These are phyloP conservation scores for Oryzias melastigma DNA, from an alignment of 2,113 vertebrate genomes.

Conservation along the genomic window DNA sequence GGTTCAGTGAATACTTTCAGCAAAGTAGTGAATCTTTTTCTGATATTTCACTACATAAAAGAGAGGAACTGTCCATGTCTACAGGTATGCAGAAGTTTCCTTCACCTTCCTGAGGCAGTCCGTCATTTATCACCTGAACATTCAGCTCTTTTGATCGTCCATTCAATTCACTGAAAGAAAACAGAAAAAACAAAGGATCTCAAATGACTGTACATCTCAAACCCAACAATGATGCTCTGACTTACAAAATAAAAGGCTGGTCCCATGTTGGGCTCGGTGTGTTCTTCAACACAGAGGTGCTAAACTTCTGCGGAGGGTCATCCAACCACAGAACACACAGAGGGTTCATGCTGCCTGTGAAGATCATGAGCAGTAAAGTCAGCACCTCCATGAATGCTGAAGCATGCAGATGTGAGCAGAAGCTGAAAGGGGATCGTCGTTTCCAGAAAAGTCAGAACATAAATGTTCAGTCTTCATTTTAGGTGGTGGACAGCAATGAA, in stretches of 20 bases:
- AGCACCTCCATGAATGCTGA: too few species aligned
- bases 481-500: conserved; percentile 1
- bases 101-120: conserved; percentile 80
- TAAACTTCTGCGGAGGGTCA: conserved; percentile 87
- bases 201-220: not conserved
- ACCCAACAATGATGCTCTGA: conserved; percentile 18
- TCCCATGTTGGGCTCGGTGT: conserved; percentile 82
- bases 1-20: too few species aligned
- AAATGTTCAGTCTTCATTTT: conserved; percentile 12
- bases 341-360: conserved; percentile 77
- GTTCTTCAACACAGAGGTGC: conserved; percentile 76
- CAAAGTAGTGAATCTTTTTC: too few species aligned
- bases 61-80: not conserved
- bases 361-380: not conserved
- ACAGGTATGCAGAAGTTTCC: not conserved
- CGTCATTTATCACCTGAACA: conserved; percentile 82
- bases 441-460: too few species aligned
- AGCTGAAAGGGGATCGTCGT: too few species aligned
- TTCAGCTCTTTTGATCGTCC: conserved; percentile 89
- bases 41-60: rapidly evolving
- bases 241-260: conserved; percentile 93
- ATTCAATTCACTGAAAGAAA: conserved; percentile 86
- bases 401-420: too few species aligned
- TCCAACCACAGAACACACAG: conserved; percentile 82
- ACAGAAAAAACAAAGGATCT: not conserved